phyloP scores from a whole-genome alignment of 2,113 vertebrate genomes.

The Xenus cinereus region DNA sequence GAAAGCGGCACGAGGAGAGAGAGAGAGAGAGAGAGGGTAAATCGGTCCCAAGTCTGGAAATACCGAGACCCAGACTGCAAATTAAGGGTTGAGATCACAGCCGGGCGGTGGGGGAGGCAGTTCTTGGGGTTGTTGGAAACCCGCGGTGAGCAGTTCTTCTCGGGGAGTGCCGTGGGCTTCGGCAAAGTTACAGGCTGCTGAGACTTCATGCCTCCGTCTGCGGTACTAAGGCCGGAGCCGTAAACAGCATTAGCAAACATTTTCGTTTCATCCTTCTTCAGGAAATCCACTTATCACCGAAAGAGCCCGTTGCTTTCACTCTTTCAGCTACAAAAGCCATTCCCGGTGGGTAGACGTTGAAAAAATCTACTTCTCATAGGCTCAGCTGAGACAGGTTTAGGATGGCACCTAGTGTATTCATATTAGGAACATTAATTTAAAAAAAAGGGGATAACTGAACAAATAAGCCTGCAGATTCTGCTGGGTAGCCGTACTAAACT shows the following conservation, averaged over 20 bases:
- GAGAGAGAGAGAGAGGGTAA: neutral
- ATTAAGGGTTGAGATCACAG: neutral
- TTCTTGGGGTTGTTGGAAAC: neutral
- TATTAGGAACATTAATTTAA: neutral
- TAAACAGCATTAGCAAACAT: neutral
- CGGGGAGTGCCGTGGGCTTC: fast-evolving
- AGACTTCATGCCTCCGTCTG: neutral
- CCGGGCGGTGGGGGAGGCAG: neutral
- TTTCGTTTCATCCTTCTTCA: neutral
- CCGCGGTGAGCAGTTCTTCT: neutral
- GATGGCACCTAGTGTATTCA: fast-evolving
- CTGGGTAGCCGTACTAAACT: neutral
- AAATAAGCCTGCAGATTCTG: neutral
- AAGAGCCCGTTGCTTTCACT: neutral
- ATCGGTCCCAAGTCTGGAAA: neutral
- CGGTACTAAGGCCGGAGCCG: neutral
- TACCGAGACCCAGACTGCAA: neutral
- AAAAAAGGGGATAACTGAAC: neutral
- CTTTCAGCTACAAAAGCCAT: neutral
- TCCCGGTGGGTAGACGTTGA: neutral
- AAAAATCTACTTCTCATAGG: neutral
- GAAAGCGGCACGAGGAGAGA: neutral
- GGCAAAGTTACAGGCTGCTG: neutral
- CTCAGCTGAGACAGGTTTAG: neutral
- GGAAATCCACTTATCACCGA: neutral